Conservation (phyloP, 2,797 vertebrate genomes). For the Sebastes reedi region DNA sequence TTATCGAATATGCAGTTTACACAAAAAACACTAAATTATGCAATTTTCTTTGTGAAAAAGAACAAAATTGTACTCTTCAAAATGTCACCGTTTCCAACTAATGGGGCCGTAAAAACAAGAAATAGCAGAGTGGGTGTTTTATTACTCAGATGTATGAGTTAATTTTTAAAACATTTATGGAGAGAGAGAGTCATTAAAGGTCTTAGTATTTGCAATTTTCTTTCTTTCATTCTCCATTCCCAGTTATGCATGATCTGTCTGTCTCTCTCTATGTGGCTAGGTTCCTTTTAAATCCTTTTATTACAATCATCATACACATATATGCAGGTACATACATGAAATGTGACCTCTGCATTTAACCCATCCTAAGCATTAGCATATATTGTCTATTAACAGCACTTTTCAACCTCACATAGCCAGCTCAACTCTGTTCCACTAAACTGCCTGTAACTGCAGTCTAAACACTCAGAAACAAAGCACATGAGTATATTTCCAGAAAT, state of each 20-base stretch:
- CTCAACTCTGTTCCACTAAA: neutral
- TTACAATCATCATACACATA: too few relatives aligned
- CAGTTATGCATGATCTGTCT: neutral
- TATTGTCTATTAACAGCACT: neutral
- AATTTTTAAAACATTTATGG: neutral
- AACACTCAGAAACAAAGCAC: neutral
- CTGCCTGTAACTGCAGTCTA: neutral
- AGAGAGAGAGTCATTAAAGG: neutral
- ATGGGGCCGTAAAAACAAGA: neutral
- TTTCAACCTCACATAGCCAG: neutral
- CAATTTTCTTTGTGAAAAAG: neutral
- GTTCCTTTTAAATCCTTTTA: neutral
- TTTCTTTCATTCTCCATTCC: neutral
- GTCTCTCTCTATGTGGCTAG: neutral
- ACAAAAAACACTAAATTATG: neutral
- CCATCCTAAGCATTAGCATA: too few relatives aligned
- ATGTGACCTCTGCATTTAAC: too few relatives aligned
- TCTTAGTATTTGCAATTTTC: neutral
- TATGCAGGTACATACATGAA: too few relatives aligned
- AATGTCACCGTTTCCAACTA: neutral
- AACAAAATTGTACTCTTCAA: neutral
- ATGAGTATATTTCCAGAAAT: neutral
- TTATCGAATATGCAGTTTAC: neutral
- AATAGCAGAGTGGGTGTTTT: neutral
- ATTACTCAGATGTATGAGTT: neutral